These are phyloP conservation scores for Ophthalmolycus amberensis DNA, from an alignment of 2,113 vertebrate genomes.

Conservation along the genomic window DNA sequence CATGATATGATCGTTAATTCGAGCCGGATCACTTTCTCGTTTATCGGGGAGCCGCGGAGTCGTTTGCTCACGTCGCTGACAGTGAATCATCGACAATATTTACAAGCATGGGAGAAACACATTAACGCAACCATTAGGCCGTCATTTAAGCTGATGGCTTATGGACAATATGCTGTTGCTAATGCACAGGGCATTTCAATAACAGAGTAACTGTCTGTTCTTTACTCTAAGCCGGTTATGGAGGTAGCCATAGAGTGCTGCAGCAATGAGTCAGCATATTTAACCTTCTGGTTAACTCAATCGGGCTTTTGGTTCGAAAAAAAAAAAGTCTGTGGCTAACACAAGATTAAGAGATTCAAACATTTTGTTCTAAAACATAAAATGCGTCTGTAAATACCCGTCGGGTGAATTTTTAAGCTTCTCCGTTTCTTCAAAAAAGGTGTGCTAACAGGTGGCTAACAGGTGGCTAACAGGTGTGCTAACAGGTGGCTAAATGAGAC, in stretches of 20 bases:
- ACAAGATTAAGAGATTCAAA: too few relatives aligned
- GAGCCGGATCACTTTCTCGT: slow-evolving; percentile 1
- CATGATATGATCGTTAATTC: slow-evolving; percentile 38
- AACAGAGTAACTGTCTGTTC: neutral
- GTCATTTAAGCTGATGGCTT: slow-evolving; percentile 7
- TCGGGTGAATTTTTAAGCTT: too few relatives aligned
- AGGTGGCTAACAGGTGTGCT: too few relatives aligned
- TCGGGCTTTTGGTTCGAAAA: too few relatives aligned
- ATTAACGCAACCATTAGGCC: slow-evolving; percentile 14
- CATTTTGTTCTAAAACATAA: too few relatives aligned
- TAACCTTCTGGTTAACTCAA: too few relatives aligned
- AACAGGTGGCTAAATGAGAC: too few relatives aligned
- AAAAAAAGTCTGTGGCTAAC: too few relatives aligned
- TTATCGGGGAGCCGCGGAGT: slow-evolving; percentile 11
- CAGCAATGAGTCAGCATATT: too few relatives aligned
- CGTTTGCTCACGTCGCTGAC: slow-evolving; percentile 36
- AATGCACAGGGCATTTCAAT: slow-evolving; percentile 7
- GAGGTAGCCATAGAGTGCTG: neutral
- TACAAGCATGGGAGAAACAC: slow-evolving; percentile 17
- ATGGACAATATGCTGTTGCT: neutral
- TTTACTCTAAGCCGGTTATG: slow-evolving; percentile 11
- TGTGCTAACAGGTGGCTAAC: too few relatives aligned
- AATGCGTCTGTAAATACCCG: too few relatives aligned
- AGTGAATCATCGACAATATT: slow-evolving; percentile 20
- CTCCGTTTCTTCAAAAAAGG: too few relatives aligned